Base-by-base conservation (phyloP, 2,888 invertebrate species). In the Mesochorus sp. region DNA sequence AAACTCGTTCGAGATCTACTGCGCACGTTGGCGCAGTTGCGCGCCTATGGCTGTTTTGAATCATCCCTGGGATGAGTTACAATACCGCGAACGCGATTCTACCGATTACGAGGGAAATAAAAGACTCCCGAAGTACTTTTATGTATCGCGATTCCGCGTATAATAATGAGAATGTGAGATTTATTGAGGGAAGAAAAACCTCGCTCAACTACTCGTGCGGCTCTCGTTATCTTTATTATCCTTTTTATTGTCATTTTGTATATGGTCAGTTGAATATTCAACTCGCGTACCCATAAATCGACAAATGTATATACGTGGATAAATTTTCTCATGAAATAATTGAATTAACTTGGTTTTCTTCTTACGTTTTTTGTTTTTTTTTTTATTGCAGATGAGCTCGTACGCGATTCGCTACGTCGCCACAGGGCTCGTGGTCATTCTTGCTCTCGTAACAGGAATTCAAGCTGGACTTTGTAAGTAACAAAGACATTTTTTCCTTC, bases 321-420 rank as follows among this genome's bases (percentile, higher is more conserved):
- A 26, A 34, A 14, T 8, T 31, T 26, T 53, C 12, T 19, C 12
- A 6, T 0, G n/a, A 10, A 66, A 73, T 24, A 37, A 66, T 64
- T 55, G 6, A 51, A 61, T 53, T 61, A 12, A 62, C 14, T 2
- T 37, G 31, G 37, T 2, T 3, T 34, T 70, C 47, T 57, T 10
- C 28, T 10, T 12, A 42, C 12, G 57, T 44, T 51, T 10, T 71
- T 53, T 64, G 24, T 79, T 44, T 59, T 79, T 79, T 85, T 72
- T 81, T 82, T 57, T 81, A 77, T 90, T 89, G 51, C 87, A 90
- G 90, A 90, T 90, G 90, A 87, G 88, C 84, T 88, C 87, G 82
- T 83, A 81, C 57, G 74, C 84, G 76, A 85, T 84, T 76, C 81
- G 86, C 79, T 80, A 80, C 80, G 73, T 84, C 77, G 82, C 85